Conservation (phyloP, 2,888 invertebrate genomes). For the Drosophila anomelani region DNA sequence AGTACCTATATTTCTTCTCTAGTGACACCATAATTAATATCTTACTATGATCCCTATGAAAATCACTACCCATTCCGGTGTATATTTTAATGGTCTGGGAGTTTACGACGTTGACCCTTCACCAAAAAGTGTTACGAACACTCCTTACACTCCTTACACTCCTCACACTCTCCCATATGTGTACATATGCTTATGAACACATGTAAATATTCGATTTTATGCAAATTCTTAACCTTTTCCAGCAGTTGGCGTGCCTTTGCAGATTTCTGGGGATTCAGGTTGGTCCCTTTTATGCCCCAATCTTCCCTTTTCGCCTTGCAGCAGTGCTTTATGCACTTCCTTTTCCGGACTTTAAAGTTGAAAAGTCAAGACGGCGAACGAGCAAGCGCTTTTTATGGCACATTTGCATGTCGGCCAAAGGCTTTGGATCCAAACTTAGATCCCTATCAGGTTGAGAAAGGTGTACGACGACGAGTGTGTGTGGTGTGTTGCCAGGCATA, state of each 20-base stretch:
- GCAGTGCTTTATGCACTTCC: constrained; percentile 42
- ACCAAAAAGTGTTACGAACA: constrained; percentile 37
- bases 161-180: constrained; percentile 15
- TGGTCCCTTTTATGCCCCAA: constrained; percentile 9
- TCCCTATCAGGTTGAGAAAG: constrained; percentile 51
- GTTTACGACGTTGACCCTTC: constrained; percentile 36
- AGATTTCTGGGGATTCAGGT: constrained; percentile 26
- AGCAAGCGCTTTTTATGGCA: constrained; percentile 47
- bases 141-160: background rate
- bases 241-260: constrained; percentile 61
- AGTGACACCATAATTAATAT: background rate
- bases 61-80: background rate
- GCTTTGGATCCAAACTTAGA: constrained; percentile 61
- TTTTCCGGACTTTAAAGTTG: constrained; percentile 70
- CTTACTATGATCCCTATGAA: background rate
- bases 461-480: constrained; percentile 9
- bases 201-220: constrained; percentile 70
- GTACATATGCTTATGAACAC: constrained; percentile 19
- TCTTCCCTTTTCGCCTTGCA: background rate
- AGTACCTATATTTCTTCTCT: background rate
- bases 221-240: constrained; percentile 73
- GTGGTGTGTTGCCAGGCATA: constrained; percentile 15
- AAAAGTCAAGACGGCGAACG: constrained; percentile 60
- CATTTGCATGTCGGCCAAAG: constrained; percentile 56
- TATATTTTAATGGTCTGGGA: constrained; percentile 23